Evolutionary conservation across 2,888 invertebrate species (phyloP), one percentile per base, ranked within the genome.

Genomic region (Pseudococcus viburni): DNA sequence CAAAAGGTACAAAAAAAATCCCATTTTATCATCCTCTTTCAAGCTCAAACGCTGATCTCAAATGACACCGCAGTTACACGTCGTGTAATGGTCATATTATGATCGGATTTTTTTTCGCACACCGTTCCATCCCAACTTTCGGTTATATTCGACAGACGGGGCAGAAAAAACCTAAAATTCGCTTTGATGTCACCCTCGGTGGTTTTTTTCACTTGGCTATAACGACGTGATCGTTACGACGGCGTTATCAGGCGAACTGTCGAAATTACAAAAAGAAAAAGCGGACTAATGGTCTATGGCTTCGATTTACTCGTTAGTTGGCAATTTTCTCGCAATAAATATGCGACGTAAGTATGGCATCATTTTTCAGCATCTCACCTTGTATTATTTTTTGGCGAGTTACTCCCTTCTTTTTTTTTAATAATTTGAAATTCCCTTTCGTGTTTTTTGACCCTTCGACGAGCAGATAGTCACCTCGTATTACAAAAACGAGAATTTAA

Each of bases 361-460:
- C 86, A 86, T 86, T 86, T 86, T 86, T 86, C 86, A 86, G 86
- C 48, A 48, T 83, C 22, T 83, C 77, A 77, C 33, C 77, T 73
- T 42, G 15, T 26, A 46, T 39, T 83, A 22, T 46, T 19, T 48
- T 55, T 26, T 85, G 8, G 42, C 42, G 26, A n/a, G 6, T 17
- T 12, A 19, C 22, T 26, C 51, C 11, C 48, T 33, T 33, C 9
- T 33, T 26, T 17, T 33, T 15, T 33, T 26, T 17, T 73, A 42
- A 42, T 42, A 42, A 42, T 42, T 8, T 9, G 42, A 42, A 42
- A 42, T 33, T 15, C 22, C 19, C 9, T 12, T 0, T 64, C 8
- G 22, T 64, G 22, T 64, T 22, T n/a, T n/a, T 15, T n/a, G 11
- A 22, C 33, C 80, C 46, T 15, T 83, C 80, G 42, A 42, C 42